These are phyloP conservation scores for Acleris literana DNA, from an alignment of 2,888 invertebrate genomes.

Conservation along the genomic window DNA sequence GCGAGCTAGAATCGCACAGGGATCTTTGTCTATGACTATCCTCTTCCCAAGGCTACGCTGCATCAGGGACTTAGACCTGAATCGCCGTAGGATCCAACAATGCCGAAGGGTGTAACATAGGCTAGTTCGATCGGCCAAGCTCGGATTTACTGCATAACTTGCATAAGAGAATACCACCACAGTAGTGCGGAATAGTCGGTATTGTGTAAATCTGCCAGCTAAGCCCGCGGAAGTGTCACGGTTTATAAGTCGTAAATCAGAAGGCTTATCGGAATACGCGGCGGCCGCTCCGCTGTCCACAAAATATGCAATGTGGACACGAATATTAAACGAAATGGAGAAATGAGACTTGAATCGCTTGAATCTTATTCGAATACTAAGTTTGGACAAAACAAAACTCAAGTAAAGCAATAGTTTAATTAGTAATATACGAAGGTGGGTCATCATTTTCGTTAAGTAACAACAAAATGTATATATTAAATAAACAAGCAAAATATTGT, in stretches of 20 bases:
- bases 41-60: too few relatives aligned
- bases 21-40: too few relatives aligned
- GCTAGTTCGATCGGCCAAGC: too few relatives aligned
- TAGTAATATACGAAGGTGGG: too few relatives aligned
- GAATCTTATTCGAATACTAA: background rate
- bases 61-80: too few relatives aligned
- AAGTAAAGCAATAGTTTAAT: background rate
- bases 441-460: too few relatives aligned
- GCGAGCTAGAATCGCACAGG: too few relatives aligned
- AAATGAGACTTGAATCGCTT: conserved; percentile 12
- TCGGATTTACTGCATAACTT: too few relatives aligned
- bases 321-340: conserved; percentile 38
- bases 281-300: conserved; percentile 56
- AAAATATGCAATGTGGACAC: conserved; percentile 66
- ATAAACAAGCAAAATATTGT: too few relatives aligned
- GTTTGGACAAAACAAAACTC: background rate
- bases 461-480: too few relatives aligned
- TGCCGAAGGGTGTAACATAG: too few relatives aligned
- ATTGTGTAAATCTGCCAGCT: conserved; percentile 60
- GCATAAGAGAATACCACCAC: conserved; percentile 8
- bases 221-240: conserved; percentile 71
- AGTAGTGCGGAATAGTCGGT: conserved; percentile 40
- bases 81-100: too few relatives aligned
- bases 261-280: conserved; percentile 70
- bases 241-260: conserved; percentile 77